Evolutionary conservation across 2,888 invertebrate species (phyloP).

Genomic region (Ferrisia virgata): DNA sequence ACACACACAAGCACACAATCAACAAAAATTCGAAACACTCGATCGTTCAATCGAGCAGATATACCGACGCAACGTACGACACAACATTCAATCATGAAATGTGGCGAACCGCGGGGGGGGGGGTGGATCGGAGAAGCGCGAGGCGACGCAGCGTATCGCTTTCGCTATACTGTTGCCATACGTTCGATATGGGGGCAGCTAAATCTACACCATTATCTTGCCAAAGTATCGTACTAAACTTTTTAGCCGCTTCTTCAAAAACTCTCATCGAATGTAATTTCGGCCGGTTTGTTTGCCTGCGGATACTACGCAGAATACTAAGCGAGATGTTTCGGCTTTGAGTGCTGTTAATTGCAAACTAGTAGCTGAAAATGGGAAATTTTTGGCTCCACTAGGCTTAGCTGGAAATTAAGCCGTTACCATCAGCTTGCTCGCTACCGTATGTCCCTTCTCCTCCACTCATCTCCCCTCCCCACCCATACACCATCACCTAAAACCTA

Average conservation of each 20-base stretch:
- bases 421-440: not conserved
- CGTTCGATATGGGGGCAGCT: not conserved
- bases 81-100: not conserved
- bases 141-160: not conserved
- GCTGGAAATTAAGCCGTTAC: not conserved
- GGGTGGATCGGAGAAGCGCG: too few species aligned
- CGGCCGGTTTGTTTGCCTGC: constrained; percentile 3
- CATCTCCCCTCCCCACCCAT: too few species aligned
- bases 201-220: not conserved
- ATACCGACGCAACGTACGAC: too few species aligned
- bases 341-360: constrained; percentile 13
- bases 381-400: not conserved
- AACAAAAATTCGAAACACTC: not conserved
- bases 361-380: not conserved
- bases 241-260: not conserved
- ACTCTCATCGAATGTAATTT: constrained; percentile 21
- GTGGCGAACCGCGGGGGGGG: not conserved
- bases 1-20: not conserved
- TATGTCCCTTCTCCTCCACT: not conserved
- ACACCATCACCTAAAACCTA: too few species aligned
- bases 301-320: constrained; percentile 8
- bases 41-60: not conserved
- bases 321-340: constrained; percentile 17
- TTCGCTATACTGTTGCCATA: too few species aligned
- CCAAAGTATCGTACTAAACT: not conserved